Conservation (phyloP, 2,888 invertebrate species). For the Tholera decimalis region DNA sequence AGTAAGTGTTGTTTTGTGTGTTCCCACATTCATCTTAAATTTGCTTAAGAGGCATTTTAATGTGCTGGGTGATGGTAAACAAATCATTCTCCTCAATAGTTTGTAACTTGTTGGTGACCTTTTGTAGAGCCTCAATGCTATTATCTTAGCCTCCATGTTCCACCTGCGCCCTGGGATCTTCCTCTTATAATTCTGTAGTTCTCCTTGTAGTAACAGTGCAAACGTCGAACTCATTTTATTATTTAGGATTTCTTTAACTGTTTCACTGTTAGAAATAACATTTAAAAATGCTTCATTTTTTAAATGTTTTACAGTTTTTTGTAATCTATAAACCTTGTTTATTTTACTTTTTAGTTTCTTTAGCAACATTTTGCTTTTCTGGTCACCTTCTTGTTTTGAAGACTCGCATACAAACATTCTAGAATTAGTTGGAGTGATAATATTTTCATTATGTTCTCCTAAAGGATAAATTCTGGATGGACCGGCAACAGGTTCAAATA, state of each 20-base stretch:
- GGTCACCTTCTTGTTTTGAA: too few relatives aligned
- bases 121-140: conserved; percentile 18
- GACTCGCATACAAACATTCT: too few relatives aligned
- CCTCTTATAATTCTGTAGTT: conserved; percentile 20
- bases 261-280: not conserved
- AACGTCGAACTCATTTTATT: conserved; percentile 9
- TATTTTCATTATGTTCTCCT: conserved; percentile 8
- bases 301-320: conserved; percentile 17
- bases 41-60: too few relatives aligned
- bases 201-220: conserved; percentile 26
- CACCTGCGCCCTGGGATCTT: conserved; percentile 19
- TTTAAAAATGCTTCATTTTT: conserved; percentile 16
- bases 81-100: conserved; percentile 10
- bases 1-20: too few relatives aligned
- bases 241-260: not conserved
- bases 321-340: conserved; percentile 7
- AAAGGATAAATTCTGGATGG: not conserved
- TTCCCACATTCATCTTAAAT: too few relatives aligned
- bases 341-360: conserved; percentile 5
- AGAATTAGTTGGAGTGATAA: not conserved
- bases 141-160: conserved; percentile 15
- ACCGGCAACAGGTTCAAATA: conserved; percentile 19
- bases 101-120: conserved; percentile 19
- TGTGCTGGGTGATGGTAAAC: conserved; percentile 9
- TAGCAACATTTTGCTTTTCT: not conserved